These are phyloP conservation scores for Hydrolagus affinis DNA, from an alignment of 2,113 vertebrate species.

Conservation along the genomic window DNA sequence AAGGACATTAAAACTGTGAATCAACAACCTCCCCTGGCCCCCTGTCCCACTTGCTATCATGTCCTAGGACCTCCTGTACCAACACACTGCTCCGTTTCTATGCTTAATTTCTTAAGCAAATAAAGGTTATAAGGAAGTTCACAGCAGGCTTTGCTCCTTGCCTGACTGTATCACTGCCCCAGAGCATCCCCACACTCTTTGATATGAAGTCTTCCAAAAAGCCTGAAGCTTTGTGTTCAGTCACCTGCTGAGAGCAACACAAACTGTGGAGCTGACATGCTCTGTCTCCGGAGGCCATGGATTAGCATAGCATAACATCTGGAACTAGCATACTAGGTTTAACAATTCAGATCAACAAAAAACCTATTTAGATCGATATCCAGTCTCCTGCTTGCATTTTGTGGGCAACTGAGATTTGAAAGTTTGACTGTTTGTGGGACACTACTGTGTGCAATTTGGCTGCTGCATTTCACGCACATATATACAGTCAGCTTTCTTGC, in stretches of 20 bases:
- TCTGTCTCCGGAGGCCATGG: slow-evolving; percentile 20
- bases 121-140: slow-evolving; percentile 34
- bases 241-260: slow-evolving; percentile 27
- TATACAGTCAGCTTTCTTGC: too few relatives aligned
- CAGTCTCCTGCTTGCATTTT: not conserved
- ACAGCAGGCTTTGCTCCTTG: slow-evolving; percentile 32
- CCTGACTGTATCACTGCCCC: slow-evolving; percentile 26
- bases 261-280: not conserved
- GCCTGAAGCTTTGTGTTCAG: slow-evolving; percentile 33
- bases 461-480: too few relatives aligned
- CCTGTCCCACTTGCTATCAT: slow-evolving; percentile 37
- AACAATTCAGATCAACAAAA: not conserved
- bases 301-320: slow-evolving; percentile 33
- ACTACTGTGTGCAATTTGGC: too few relatives aligned
- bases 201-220: slow-evolving; percentile 33
- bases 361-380: not conserved
- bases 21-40: slow-evolving; percentile 30
- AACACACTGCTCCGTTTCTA: slow-evolving; percentile 35
- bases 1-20: slow-evolving; percentile 16
- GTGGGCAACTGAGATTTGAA: not conserved
- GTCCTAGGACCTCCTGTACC: slow-evolving; percentile 39
- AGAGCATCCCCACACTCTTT: slow-evolving; percentile 34
- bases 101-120: slow-evolving; percentile 41
- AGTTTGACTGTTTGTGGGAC: too few relatives aligned
- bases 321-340: slow-evolving; percentile 25